These are phyloP conservation scores for Patella caerulea DNA, from an alignment of 2,888 invertebrate genomes.

Conservation along the genomic window DNA sequence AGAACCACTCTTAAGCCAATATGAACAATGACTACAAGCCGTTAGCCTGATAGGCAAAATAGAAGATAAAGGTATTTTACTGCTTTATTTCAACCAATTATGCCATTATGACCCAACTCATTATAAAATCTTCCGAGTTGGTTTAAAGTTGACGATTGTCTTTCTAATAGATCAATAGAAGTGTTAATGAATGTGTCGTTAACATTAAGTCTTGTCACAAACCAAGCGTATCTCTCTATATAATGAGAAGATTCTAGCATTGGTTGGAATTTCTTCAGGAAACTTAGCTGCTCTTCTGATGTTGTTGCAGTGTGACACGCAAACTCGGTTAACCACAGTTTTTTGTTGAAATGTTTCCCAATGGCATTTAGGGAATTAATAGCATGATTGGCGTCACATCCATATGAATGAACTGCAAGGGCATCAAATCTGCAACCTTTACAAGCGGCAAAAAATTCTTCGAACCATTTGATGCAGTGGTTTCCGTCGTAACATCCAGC, in stretches of 20 bases:
- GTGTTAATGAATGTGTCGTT: slow-evolving; percentile 14
- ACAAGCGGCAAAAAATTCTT: slow-evolving; percentile 45
- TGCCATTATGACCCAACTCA: slow-evolving; percentile 1
- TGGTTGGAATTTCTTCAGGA: slow-evolving; percentile 39
- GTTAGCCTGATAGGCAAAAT: too few relatives aligned
- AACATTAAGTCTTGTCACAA: slow-evolving; percentile 26
- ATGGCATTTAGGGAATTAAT: slow-evolving; percentile 34
- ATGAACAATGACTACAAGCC: too few relatives aligned
- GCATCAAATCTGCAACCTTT: slow-evolving; percentile 44
- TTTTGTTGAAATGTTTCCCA: slow-evolving; percentile 38
- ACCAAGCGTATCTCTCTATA: slow-evolving; percentile 41
- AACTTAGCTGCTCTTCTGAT: slow-evolving; percentile 29
- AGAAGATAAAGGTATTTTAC: too few relatives aligned
- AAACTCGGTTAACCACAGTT: slow-evolving; percentile 46
- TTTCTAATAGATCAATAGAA: slow-evolving; percentile 30
- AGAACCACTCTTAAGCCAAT: too few relatives aligned
- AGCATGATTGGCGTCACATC: slow-evolving; percentile 37
- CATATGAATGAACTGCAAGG: slow-evolving; percentile 47
- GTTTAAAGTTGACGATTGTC: slow-evolving; percentile 24
- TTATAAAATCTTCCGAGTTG: slow-evolving; percentile 38
- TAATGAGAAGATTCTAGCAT: slow-evolving; percentile 37
- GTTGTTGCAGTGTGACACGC: slow-evolving; percentile 37
- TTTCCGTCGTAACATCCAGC: slow-evolving; percentile 27
- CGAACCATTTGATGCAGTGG: slow-evolving; percentile 42
- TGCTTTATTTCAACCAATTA: too few relatives aligned